Base-by-base conservation (phyloP, 2,888 invertebrate species). In the Thelaira solivaga region DNA sequence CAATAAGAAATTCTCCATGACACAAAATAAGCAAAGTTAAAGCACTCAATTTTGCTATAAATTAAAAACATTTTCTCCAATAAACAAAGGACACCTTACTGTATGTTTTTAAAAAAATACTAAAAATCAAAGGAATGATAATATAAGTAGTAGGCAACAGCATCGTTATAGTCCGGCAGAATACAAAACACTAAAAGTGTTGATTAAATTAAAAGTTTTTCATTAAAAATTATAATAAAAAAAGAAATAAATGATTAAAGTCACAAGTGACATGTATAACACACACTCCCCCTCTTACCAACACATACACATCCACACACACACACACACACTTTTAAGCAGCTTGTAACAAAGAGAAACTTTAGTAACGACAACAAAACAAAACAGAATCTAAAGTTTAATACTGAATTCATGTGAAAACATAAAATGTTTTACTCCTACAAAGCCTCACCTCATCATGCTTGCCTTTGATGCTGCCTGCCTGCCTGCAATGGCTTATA, bases 121-220 rank as follows among this genome's bases (percentile, higher is more conserved):
- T 16, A 20, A 55, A 13, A 26, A 26, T 62, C 24, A 43, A n/a
- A 16, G 6, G 29, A 13, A 47, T 29, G 11, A 43, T 39, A 31
- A 13, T 34, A 59, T 34, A 45, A 13, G 20, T 41, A 49, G 43
- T 55, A 26, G 57, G 51, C 36, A 34, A 10, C 34, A 36, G 24
- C 51, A 43, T 11, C 29, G 7, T 62, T 34, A 67, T 49, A 29
- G 34, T 39, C 41, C n/a, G 51, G 31, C 49, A 31, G 18, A 31
- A 51, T 22, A 39, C 20, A 16, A 51, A 65, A 73, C 57, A 49
- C 72, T 62, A 77, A 71, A 67, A 73, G 77, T 69, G 77, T 69
- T 73, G 62, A 78, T 78, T 73, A 69, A 73, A 73, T 69, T 73
- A 78, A 78, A 78, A 73, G 36, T 68, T 73, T 34, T 34, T 43